A percentile compares a stretch with the other conserved stretches of the same genome.
phyloP scores from a whole-genome alignment of 1,140 invertebrate species.

The Trachymyrmex septentrionalis region DNA sequence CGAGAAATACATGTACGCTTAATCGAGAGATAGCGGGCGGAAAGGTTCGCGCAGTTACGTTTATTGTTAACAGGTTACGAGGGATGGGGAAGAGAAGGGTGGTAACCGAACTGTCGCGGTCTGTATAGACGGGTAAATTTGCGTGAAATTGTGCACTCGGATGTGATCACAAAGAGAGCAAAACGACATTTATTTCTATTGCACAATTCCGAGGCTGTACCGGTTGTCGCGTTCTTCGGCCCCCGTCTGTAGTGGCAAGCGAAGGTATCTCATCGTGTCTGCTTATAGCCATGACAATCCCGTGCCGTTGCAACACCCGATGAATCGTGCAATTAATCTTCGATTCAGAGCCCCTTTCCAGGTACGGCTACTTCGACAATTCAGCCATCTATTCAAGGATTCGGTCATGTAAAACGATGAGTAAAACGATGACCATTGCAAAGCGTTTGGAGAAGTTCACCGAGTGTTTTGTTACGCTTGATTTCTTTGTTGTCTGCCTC shows the following conservation, averaged over 20 bases:
- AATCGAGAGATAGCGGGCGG: background rate
- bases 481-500: conserved; percentile 14
- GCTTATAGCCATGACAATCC: conserved; percentile 62
- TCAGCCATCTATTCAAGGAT: conserved; percentile 66
- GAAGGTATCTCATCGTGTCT: conserved; percentile 73
- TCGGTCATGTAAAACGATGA: conserved; percentile 65
- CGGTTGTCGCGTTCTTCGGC: conserved; percentile 42
- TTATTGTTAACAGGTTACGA: background rate
- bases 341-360: conserved; percentile 68
- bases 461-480: conserved; percentile 49
- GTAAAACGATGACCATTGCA: conserved; percentile 74
- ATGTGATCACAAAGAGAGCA: conserved; percentile 27
- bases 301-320: conserved; percentile 37
- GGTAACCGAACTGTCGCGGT: conserved; percentile 18
- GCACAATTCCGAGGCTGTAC: conserved; percentile 48
- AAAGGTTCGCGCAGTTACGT: background rate
- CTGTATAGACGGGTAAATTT: conserved; percentile 26
- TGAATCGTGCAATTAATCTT: conserved; percentile 79
- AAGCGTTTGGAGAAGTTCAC: conserved; percentile 46
- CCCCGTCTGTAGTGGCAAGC: background rate
- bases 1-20: background rate
- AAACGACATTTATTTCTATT: conserved; percentile 48
- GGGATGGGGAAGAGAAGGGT: background rate
- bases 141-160: conserved; percentile 43
- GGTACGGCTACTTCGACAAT: conserved; percentile 69